Conservation (phyloP, 2,888 invertebrate genomes). For the Polydrusus cervinus region DNA sequence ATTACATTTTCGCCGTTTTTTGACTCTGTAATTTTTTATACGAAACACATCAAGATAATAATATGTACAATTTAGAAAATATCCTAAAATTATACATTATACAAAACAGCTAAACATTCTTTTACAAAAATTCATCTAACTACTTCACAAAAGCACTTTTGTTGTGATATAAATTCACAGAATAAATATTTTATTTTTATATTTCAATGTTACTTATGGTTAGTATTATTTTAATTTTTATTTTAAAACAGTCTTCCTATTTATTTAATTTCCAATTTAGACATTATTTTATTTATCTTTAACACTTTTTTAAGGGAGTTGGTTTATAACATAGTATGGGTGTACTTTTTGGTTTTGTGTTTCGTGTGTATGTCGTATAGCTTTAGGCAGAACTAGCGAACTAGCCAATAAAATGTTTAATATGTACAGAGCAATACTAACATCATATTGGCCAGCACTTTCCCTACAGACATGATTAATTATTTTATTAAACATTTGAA, state of each 20-base stretch:
- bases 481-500: too few species aligned
- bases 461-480: too few species aligned
- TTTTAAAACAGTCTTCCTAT: background rate
- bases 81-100: background rate
- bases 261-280: background rate
- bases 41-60: too few species aligned
- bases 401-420: too few species aligned
- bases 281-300: background rate
- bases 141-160: conserved; percentile 13
- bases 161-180: background rate
- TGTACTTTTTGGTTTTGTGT: background rate
- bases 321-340: background rate
- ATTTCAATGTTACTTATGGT: background rate
- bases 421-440: too few species aligned
- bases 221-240: background rate
- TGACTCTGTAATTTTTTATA: too few species aligned
- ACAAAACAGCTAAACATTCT: conserved; percentile 3
- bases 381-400: too few species aligned
- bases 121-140: conserved; percentile 23
- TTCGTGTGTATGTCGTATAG: too few species aligned
- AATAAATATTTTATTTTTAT: background rate
- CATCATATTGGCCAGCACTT: too few species aligned
- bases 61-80: too few species aligned
- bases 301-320: background rate
- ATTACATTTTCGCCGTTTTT: too few species aligned